Percentiles rank a stretch among this genome's conserved stretches.
phyloP scores from a whole-genome alignment of 2,888 invertebrate genomes.

The Hypolimnas misippus region DNA sequence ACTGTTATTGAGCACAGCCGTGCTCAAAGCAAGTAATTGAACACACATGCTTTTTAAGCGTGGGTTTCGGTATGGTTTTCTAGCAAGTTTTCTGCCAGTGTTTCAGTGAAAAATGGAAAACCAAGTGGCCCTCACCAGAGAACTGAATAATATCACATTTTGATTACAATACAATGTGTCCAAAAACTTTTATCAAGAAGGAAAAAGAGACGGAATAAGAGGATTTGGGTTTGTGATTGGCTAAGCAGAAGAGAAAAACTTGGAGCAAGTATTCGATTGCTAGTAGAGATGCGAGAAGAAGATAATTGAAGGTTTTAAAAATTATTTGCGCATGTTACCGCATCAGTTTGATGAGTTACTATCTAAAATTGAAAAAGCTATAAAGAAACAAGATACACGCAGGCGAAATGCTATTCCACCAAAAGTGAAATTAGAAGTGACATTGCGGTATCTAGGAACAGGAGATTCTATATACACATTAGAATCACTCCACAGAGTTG shows the following conservation, averaged over 20 bases:
- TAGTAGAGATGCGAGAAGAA: slow-evolving; percentile 22
- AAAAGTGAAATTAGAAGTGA: too few species aligned
- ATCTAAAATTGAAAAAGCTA: slow-evolving; percentile 10
- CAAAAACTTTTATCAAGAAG: neutral
- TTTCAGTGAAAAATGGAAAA: neutral
- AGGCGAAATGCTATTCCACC: slow-evolving; percentile 13
- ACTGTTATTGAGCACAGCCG: too few species aligned
- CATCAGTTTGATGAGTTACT: slow-evolving; percentile 5
- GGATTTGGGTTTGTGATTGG: slow-evolving; percentile 30
- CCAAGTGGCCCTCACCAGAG: neutral
- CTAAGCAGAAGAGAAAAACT: slow-evolving; percentile 24
- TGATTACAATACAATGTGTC: neutral
- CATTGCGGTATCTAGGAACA: too few species aligned
- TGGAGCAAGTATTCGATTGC: slow-evolving; percentile 31
- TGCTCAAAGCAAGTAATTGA: too few species aligned
- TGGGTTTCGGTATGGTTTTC: neutral
- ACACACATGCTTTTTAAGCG: neutral
- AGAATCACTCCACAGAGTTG: too few species aligned
- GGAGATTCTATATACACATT: too few species aligned
- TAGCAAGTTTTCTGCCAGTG: neutral
- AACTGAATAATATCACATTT: neutral
- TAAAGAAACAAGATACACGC: slow-evolving; percentile 13
- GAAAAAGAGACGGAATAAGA: slow-evolving; percentile 23
- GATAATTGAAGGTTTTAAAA: slow-evolving; percentile 16
- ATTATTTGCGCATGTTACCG: slow-evolving; percentile 10